These are phyloP conservation scores for Hemithea aestivaria DNA, from an alignment of 2,888 invertebrate species.

Conservation along the genomic window DNA sequence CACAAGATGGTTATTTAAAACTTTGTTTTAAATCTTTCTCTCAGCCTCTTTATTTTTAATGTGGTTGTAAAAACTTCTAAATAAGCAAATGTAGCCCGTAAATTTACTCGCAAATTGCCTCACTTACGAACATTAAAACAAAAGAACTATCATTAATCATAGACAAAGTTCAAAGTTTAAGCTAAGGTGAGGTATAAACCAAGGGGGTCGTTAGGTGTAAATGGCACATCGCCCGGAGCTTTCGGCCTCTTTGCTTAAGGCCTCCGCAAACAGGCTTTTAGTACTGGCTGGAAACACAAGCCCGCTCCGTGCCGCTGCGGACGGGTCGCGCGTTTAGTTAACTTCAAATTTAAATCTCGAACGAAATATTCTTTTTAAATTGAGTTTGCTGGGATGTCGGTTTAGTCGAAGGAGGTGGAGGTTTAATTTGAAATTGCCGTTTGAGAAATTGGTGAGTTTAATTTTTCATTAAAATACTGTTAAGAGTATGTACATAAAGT, in stretches of 20 bases:
- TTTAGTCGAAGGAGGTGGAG: conserved; percentile 2
- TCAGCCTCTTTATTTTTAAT: no score
- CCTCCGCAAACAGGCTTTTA: conserved; percentile 26
- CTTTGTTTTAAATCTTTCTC: no score
- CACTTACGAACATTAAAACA: no score
- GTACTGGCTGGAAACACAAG: conserved; percentile 48
- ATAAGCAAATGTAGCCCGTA: no score
- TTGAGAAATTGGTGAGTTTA: conserved; percentile 36
- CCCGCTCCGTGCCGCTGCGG: conserved; percentile 44
- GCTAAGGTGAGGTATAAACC: conserved; percentile 9
- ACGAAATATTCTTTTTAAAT: conserved; percentile 20
- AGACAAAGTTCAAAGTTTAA: no score
- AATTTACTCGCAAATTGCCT: no score
- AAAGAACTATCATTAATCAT: no score
- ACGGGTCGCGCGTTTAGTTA: conserved; percentile 29
- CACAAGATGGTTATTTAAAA: no score
- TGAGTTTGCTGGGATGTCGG: conserved; percentile 7
- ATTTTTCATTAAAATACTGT: neutral
- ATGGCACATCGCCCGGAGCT: conserved; percentile 34
- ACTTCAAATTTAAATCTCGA: conserved; percentile 32
- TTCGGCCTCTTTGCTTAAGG: conserved; percentile 38
- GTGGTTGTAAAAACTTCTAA: no score
- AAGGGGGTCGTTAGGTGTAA: conserved; percentile 36
- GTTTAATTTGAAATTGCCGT: neutral
- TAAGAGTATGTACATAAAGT: no score